Percentiles rank a stretch among this genome's conserved stretches.
Conservation (phyloP, 2,113 vertebrate genomes). For the Copsychus sechellarum region DNA sequence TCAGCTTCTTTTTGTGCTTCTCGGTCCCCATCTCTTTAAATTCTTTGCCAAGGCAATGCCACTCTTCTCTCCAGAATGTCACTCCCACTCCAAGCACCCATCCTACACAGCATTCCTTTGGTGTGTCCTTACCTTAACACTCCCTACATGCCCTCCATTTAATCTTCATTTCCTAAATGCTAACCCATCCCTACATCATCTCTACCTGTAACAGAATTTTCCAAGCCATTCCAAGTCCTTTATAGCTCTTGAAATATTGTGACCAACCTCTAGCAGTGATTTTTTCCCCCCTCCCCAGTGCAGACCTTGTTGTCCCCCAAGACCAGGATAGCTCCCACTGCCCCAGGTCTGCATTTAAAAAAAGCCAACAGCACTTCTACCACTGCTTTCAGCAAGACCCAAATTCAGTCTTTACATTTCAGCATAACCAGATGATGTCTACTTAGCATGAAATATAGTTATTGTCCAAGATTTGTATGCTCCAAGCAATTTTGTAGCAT, state of each 20-base stretch:
- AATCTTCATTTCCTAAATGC: neutral
- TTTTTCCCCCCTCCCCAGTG: no score
- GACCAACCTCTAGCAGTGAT: neutral
- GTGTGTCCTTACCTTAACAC: neutral
- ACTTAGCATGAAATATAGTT: neutral
- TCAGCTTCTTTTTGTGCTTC: neutral
- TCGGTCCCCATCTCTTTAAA: neutral
- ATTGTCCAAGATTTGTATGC: neutral
- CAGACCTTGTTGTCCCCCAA: neutral
- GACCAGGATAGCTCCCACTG: neutral
- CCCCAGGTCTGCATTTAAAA: accelerated
- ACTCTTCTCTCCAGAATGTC: neutral
- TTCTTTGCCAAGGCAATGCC: neutral
- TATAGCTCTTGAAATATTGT: neutral
- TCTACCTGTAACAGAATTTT: neutral
- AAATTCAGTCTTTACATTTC: neutral
- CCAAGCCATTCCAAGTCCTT: neutral
- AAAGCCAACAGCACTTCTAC: neutral
- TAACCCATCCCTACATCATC: neutral
- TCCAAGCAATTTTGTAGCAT: neutral
- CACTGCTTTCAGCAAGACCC: neutral
- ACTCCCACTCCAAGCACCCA: neutral
- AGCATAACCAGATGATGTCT: neutral
- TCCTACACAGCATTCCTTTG: neutral
- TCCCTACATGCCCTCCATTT: neutral